phyloP scores from a whole-genome alignment of 37 sponge, comb jelly and placozoan genomes.

The Hexactinellida sp. region DNA sequence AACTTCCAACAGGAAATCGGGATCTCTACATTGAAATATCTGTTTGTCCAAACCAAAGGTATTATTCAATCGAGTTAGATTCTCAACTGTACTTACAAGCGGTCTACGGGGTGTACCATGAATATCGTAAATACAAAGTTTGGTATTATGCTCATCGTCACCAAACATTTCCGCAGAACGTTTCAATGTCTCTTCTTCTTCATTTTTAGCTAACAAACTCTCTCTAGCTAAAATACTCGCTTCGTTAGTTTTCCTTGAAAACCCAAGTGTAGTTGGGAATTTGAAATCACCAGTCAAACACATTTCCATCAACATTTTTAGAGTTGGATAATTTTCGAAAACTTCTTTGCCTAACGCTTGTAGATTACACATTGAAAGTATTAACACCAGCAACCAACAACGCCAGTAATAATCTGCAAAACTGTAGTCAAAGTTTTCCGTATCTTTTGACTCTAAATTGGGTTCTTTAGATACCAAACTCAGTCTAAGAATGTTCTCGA shows the following conservation, averaged over 20 bases:
- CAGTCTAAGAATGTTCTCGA: background rate
- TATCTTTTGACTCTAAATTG: background rate
- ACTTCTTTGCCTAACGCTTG: background rate
- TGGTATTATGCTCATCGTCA: background rate
- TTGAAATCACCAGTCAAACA: constrained; percentile 4
- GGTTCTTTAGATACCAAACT: background rate
- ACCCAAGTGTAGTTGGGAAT: background rate
- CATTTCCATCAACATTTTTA: background rate
- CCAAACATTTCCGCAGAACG: background rate
- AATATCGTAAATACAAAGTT: background rate
- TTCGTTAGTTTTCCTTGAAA: background rate
- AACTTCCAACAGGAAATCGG: constrained; percentile 88
- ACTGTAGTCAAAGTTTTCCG: background rate
- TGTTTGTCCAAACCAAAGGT: constrained; percentile 38
- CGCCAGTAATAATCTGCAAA: background rate
- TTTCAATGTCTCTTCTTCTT: background rate
- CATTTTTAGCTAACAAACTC: background rate
- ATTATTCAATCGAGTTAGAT: background rate
- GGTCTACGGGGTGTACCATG: background rate
- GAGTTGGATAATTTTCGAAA: background rate
- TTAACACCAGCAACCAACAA: background rate
- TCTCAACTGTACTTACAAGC: background rate
- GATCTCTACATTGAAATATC: constrained; percentile 74
- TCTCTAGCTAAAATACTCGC: background rate
- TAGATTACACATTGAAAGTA: background rate